Evolutionary conservation across 2,888 invertebrate genomes (phyloP), one percentile per base, ranked within the genome.

Genomic region (Hirtodrosophila cameraria): DNA sequence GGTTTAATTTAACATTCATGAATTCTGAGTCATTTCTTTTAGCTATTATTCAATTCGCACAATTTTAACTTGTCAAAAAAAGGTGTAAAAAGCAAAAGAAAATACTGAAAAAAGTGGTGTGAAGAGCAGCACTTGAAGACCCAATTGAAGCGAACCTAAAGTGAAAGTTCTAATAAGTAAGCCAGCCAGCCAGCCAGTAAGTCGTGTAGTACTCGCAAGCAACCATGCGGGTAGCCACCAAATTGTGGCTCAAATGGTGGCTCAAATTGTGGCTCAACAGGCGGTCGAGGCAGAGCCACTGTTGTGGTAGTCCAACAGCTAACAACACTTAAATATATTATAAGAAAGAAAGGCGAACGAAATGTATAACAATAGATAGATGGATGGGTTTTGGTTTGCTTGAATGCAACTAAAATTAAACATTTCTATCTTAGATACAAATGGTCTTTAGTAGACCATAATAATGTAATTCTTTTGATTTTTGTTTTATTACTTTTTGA

Each of bases 121-220:
- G 30, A 69, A 57, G 57, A 35, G 54, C 15, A 9, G 36, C 36
- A 39, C 42, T 60, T 39, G 35, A 43, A 42, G 48, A 41, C 33
- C 38, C 69, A 79, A 64, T 76, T 64, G 83, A 66, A 65, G 71
- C 65, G 54, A 79, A 75, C 78, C 75, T 82, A 82, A 82, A 82
- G 82, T 82, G 82, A 82, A 82, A 82, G 82, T 82, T 82, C 82
- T 82, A 82, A 78, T 73, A 75, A 78, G 57, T 45, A 20, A 54
- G 53, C 64, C 53, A 74, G 33, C 15, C 41, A 46, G 46, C 16
- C 31, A 52, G n/a, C 38, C n/a, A n/a, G n/a, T n/a, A 33, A 55
- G 11, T 28, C 25, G 20, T 54, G 38, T 30, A 42, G 36, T 66
- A 49, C 45, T 48, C 28, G 30, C 48, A 48, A 18, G 42, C 79